phyloP scores from a whole-genome alignment of 2,797 vertebrate genomes.

The Myotis planiceps region DNA sequence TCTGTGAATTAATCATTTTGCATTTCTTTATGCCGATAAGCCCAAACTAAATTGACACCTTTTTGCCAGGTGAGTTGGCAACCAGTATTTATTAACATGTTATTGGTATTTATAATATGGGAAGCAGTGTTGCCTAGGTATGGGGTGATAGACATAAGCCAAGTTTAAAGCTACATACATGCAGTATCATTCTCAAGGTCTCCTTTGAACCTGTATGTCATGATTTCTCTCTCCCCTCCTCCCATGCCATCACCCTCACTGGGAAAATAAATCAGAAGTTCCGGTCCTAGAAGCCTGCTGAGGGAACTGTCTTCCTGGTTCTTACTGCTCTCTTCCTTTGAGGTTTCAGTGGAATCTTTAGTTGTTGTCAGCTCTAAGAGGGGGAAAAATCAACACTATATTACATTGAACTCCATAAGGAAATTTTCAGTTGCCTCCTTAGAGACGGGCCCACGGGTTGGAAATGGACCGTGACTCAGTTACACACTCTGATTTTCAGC shows the following conservation, averaged over 20 bases:
- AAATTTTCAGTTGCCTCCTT: conserved; percentile 57
- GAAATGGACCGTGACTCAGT: conserved; percentile 56
- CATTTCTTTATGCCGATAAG: neutral
- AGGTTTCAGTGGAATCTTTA: conserved; percentile 46
- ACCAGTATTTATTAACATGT: neutral
- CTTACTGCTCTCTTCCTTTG: conserved; percentile 25
- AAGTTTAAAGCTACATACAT: neutral
- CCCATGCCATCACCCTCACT: neutral
- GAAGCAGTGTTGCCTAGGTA: neutral
- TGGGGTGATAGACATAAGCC: neutral
- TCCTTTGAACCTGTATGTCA: neutral
- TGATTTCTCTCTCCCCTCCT: neutral
- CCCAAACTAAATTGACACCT: neutral
- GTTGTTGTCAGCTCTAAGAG: conserved; percentile 42
- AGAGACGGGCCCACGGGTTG: neutral
- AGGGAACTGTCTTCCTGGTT: neutral
- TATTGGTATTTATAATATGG: neutral
- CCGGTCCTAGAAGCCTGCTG: neutral
- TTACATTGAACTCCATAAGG: conserved; percentile 30
- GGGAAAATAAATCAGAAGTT: conserved; percentile 44
- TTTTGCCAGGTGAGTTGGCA: neutral
- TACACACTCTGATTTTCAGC: conserved; percentile 42
- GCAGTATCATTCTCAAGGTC: neutral
- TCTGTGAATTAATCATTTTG: neutral
- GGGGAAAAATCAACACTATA: neutral